A percentile compares a stretch with the other conserved stretches of the same genome.
These are phyloP conservation scores for Meriones psammophilus DNA, from an alignment of 2,797 vertebrate genomes.

Conservation along the genomic window DNA sequence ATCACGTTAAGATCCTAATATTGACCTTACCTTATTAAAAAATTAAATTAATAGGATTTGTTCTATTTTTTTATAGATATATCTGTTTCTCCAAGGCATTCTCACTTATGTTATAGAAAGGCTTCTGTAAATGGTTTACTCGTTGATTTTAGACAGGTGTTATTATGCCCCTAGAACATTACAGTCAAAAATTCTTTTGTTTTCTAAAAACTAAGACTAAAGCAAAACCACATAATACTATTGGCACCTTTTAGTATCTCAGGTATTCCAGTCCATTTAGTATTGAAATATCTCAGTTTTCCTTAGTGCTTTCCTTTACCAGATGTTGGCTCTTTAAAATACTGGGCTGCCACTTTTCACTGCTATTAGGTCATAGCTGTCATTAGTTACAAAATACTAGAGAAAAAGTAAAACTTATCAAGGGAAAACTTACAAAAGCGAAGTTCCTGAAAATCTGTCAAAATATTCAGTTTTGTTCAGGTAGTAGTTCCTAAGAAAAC, in stretches of 20 bases:
- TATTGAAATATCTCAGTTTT: slow-evolving; percentile 28
- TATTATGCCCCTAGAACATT: neutral
- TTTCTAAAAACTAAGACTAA: neutral
- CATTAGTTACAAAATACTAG: slow-evolving; percentile 43
- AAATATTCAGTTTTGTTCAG: slow-evolving; percentile 63
- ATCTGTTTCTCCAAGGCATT: neutral
- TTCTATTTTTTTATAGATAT: neutral
- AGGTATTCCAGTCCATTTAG: neutral
- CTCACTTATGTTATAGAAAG: neutral
- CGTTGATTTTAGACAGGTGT: neutral
- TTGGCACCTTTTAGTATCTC: neutral
- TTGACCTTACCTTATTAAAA: neutral
- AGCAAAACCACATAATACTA: neutral
- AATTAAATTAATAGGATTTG: neutral
- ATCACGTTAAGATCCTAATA: neutral
- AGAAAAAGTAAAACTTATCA: slow-evolving; percentile 61
- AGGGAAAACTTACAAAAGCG: slow-evolving; percentile 46
- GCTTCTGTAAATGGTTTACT: neutral
- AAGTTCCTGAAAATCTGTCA: slow-evolving; percentile 56
- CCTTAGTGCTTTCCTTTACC: neutral
- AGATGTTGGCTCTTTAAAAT: slow-evolving; percentile 7
- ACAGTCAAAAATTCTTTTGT: neutral
- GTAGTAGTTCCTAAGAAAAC: slow-evolving; percentile 65
- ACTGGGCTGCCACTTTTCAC: neutral
- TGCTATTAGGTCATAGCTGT: slow-evolving; percentile 22